A percentile compares a stretch with the other conserved stretches of the same genome.
phyloP scores from a whole-genome alignment of 2,113 vertebrate species.

The Calyptomena viridis region DNA sequence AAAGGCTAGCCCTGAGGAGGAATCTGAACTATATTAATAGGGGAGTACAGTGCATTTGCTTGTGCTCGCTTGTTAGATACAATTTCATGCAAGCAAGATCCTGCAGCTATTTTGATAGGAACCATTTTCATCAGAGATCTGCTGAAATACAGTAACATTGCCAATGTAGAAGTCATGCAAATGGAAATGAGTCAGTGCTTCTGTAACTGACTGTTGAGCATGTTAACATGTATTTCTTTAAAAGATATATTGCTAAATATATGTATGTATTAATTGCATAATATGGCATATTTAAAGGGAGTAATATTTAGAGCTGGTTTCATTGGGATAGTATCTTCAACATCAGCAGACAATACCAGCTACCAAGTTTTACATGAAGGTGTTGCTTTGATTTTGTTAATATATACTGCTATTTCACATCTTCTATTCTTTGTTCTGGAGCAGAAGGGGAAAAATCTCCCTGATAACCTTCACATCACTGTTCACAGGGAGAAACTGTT shows the following conservation, averaged over 20 bases:
- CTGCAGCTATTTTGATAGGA: conserved; percentile 4
- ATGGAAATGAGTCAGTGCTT: not conserved
- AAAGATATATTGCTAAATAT: not conserved
- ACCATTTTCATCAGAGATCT: not conserved
- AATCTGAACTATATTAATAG: not conserved
- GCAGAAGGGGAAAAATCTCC: not conserved
- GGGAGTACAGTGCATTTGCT: not conserved
- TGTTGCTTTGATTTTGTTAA: not conserved
- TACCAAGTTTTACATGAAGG: not conserved
- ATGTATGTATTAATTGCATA: not conserved
- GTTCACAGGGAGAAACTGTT: not conserved
- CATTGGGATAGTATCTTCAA: not conserved
- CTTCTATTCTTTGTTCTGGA: not conserved
- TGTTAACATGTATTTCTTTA: not conserved
- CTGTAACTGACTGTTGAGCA: fast-evolving
- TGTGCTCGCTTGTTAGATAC: not conserved
- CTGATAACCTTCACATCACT: not conserved
- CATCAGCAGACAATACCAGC: not conserved
- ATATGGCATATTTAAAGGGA: not conserved
- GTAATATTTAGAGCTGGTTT: not conserved
- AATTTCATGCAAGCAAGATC: not conserved
- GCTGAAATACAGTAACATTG: not conserved
- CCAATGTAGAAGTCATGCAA: not conserved
- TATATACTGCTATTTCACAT: not conserved
- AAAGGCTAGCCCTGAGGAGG: not conserved